Percentiles rank a stretch among this genome's conserved stretches.
These are phyloP conservation scores for Neotragus moschatus DNA, from an alignment of 2,113 vertebrate species.

Conservation along the genomic window DNA sequence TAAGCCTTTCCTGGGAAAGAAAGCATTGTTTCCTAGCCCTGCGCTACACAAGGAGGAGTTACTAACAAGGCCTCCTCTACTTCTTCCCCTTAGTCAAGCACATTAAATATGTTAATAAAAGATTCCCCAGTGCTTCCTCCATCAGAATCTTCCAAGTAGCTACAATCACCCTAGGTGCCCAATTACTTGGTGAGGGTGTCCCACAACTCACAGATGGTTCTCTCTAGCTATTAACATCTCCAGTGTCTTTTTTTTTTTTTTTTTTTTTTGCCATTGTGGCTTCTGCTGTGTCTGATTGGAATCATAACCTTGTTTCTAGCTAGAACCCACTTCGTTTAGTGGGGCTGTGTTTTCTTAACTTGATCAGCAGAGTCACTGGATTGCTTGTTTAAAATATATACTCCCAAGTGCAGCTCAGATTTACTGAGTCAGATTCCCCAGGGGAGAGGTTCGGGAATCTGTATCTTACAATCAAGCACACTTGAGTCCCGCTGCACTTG, in stretches of 20 bases:
- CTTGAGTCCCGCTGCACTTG: background rate
- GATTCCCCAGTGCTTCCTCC: conserved; percentile 32
- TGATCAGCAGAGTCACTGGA: background rate
- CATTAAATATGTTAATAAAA: conserved; percentile 68
- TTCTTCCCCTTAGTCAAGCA: conserved; percentile 55
- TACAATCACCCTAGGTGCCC: conserved; percentile 3
- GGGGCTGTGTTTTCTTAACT: background rate
- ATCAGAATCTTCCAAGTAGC: conserved; percentile 51
- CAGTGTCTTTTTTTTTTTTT: background rate
- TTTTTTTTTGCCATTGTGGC: background rate
- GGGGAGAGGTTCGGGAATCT: background rate
- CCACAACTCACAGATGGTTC: conserved; percentile 7
- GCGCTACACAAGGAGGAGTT: background rate
- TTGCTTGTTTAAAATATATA: background rate
- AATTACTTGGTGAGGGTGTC: conserved; percentile 38
- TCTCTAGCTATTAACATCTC: background rate
- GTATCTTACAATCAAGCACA: background rate
- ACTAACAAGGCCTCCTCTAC: conserved; percentile 42
- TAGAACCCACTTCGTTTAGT: background rate
- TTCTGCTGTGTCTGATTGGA: conserved; percentile 24
- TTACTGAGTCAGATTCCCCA: background rate
- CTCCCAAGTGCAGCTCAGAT: background rate
- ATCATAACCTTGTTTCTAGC: background rate
- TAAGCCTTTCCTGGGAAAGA: conserved; percentile 24
- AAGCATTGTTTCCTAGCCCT: conserved; percentile 7